A percentile compares a stretch with the other conserved stretches of the same genome.
Conservation (phyloP, 2,113 vertebrate genomes). For the Crotalus helleri region DNA sequence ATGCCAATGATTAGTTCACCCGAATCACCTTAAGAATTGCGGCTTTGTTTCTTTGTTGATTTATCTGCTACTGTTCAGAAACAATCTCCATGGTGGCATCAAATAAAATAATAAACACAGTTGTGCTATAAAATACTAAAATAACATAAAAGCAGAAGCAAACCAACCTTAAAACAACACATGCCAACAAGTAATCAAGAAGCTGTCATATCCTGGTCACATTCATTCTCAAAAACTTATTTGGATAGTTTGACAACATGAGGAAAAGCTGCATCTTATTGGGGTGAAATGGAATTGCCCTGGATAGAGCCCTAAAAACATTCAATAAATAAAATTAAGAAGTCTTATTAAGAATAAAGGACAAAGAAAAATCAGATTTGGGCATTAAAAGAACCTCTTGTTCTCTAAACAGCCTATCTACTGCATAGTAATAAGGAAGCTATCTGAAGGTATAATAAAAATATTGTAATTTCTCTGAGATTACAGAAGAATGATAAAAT, state of each 20-base stretch:
- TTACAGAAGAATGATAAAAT: not conserved
- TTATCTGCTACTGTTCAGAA: not conserved
- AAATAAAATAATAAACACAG: not conserved
- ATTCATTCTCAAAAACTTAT: not conserved
- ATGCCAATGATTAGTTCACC: not conserved
- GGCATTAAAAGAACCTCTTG: not conserved
- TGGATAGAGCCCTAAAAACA: not conserved
- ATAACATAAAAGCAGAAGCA: not conserved
- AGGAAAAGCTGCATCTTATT: not conserved
- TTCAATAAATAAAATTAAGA: not conserved
- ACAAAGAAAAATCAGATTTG: not conserved
- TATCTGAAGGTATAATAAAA: not conserved
- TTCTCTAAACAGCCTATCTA: not conserved
- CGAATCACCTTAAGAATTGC: not conserved
- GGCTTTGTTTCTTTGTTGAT: not conserved
- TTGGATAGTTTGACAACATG: not conserved
- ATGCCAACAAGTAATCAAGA: not conserved
- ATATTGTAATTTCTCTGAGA: not conserved
- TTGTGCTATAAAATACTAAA: not conserved
- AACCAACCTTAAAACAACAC: not conserved
- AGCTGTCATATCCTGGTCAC: not conserved
- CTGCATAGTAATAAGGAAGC: not conserved
- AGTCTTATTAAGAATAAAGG: not conserved
- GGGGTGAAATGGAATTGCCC: not conserved
- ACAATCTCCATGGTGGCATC: not conserved